A percentile compares a stretch with the other conserved stretches of the same genome.
These are phyloP conservation scores for Dinoponera quadriceps DNA, from an alignment of 1,140 invertebrate species.

Conservation along the genomic window DNA sequence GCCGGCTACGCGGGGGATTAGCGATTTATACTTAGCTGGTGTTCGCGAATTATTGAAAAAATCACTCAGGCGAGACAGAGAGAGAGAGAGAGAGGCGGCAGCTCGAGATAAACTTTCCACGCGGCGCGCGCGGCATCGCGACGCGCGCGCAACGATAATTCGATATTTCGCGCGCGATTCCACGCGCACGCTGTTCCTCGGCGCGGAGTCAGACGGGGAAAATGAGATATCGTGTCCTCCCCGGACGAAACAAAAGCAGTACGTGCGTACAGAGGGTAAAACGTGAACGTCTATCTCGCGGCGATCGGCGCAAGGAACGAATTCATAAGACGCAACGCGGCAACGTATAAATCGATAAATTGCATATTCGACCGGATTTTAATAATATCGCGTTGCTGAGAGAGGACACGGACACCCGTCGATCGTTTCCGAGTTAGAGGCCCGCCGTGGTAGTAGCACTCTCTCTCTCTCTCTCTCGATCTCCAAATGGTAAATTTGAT, in stretches of 20 bases:
- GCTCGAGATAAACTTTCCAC: conserved; percentile 45
- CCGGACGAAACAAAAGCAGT: background rate
- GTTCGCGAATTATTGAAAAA: conserved; percentile 63
- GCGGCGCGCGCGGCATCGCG: conserved; percentile 18
- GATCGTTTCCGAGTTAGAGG: conserved; percentile 59
- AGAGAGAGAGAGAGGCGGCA: conserved; percentile 21
- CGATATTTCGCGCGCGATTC: conserved; percentile 9
- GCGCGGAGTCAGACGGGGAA: background rate
- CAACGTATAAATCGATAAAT: background rate
- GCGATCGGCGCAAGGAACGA: background rate
- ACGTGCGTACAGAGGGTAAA: too few relatives aligned
- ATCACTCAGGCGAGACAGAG: conserved; percentile 44
- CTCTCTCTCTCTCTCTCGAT: background rate
- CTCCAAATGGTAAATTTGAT: conserved; percentile 63
- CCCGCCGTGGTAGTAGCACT: conserved; percentile 11
- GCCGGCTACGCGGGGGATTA: conserved; percentile 51
- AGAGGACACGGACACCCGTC: background rate
- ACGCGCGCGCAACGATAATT: conserved; percentile 49
- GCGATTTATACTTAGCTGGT: conserved; percentile 56
- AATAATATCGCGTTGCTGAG: background rate
- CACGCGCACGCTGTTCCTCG: background rate
- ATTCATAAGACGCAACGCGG: conserved; percentile 14
- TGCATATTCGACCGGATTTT: background rate
- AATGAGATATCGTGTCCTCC: background rate
- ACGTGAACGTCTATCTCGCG: background rate